Base-by-base conservation (phyloP, 2,113 vertebrate genomes). In the Sebastes schlegelii region DNA sequence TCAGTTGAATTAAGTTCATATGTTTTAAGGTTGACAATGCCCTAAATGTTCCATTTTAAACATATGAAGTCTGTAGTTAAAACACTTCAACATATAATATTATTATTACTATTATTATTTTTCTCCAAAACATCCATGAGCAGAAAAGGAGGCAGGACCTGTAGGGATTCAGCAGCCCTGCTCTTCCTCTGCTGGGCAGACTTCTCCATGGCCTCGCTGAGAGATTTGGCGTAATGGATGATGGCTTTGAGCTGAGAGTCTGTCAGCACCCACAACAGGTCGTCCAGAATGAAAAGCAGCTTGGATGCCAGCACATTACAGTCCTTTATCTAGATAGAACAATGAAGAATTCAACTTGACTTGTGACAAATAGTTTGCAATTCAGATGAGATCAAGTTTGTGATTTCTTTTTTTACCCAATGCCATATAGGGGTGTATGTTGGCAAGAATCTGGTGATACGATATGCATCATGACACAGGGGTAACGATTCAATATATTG, bases 171-270 rank as follows among this genome's bases (percentile, higher is more conserved):
- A 1, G 93, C 91, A 11, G 94, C 92, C 93, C 94, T 92, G 92
- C 84, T 97, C 88, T 99, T 99, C 84, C 97, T 97, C 93, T 99
- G 98, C 94, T 97, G 96, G 51, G 97, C 95, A 2, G 98, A 98
- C 83, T 97, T 98, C 91, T 99, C 97, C 96, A 99, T 97, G 89
- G 96, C 98, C 88, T 99, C 98, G 4, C 97, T 99, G 91, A 99
- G 93, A 0, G 98, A 99, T 86, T 99, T 98, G 1, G 98, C 97
- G 0, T 99, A 99, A 86, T 97, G 97, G 94, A 99, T 97, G 95
- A 99, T 97, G 8, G 98, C 97, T 92, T 98, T 98, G 89, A 99
- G 96, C 91, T 99, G 98, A 0, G 97, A 99, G 95, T 99, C 98
- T 0, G 98, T 99, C 74, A 99, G 96, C 82, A 99, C 98, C 98